A percentile compares a stretch with the other conserved stretches of the same genome.
phyloP scores from a whole-genome alignment of 2,113 vertebrate genomes.

The Scomber scombrus region DNA sequence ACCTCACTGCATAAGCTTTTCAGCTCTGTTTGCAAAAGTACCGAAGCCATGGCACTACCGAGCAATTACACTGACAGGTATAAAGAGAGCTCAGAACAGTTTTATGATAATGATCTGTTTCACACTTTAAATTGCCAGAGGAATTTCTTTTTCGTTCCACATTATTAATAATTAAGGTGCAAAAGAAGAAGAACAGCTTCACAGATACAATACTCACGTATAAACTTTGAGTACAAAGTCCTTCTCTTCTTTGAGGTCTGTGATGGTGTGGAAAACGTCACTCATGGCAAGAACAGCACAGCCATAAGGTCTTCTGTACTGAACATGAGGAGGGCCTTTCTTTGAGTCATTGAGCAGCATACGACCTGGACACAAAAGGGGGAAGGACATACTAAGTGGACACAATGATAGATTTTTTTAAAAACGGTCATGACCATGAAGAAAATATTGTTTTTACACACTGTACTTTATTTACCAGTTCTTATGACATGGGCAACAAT shows the following conservation, averaged over 20 bases:
- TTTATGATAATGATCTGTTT: neutral
- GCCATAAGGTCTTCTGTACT: conserved; percentile 94
- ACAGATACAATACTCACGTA: conserved; percentile 87
- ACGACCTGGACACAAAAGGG: conserved; percentile 85
- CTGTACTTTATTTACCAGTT: conserved; percentile 87
- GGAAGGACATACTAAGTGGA: neutral
- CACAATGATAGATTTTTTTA: neutral
- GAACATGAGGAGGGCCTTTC: conserved; percentile 93
- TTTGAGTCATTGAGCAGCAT: conserved; percentile 97
- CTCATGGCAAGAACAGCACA: conserved; percentile 93
- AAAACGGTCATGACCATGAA: neutral
- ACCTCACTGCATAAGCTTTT: neutral
- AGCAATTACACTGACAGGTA: neutral
- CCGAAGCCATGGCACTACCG: neutral
- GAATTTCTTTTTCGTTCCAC: neutral
- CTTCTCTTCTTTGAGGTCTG: conserved; percentile 96
- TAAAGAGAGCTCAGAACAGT: neutral
- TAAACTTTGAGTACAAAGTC: conserved; percentile 99
- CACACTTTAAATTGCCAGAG: neutral
- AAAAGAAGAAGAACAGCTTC: too few species aligned
- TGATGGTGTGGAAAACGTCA: conserved; percentile 93
- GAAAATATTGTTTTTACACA: neutral
- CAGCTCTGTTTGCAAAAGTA: neutral
- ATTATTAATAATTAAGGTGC: too few species aligned
- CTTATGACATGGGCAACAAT: conserved; percentile 95